Evolutionary conservation across 2,797 vertebrate species (phyloP).

Genomic region (Masticophis lateralis): DNA sequence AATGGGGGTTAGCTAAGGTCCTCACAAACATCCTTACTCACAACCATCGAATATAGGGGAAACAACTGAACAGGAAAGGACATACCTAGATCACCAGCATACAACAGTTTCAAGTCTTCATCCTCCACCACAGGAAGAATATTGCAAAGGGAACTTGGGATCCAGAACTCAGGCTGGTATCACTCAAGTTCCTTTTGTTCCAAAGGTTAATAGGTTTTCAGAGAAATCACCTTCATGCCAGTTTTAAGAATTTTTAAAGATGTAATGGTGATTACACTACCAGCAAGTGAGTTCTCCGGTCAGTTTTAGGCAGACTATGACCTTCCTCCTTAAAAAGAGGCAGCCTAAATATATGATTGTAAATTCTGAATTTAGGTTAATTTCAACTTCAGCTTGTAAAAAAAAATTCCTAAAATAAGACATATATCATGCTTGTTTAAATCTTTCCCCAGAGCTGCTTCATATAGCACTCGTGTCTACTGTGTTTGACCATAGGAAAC

Average conservation of each 20-base stretch:
- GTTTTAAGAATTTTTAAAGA: not conserved
- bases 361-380: not conserved
- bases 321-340: not conserved
- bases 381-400: not conserved
- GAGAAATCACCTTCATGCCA: not conserved
- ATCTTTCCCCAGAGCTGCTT: not conserved
- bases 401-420: not conserved
- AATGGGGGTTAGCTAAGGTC: not conserved
- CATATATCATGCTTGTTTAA: not conserved
- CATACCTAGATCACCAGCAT: not conserved
- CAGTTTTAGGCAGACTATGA: not conserved
- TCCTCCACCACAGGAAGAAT: not conserved
- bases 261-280: not conserved
- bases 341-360: not conserved
- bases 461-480: too few species aligned
- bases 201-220: not conserved
- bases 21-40: conserved; percentile 1
- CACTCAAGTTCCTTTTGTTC: not conserved
- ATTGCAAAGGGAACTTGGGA: not conserved
- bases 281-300: not conserved
- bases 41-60: not conserved
- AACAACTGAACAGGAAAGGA: not conserved
- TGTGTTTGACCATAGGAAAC: not conserved
- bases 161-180: not conserved
- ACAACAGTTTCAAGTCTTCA: not conserved